These are phyloP conservation scores for Lordiphosa fenestrarum DNA, from an alignment of 2,888 invertebrate genomes.

Conservation along the genomic window DNA sequence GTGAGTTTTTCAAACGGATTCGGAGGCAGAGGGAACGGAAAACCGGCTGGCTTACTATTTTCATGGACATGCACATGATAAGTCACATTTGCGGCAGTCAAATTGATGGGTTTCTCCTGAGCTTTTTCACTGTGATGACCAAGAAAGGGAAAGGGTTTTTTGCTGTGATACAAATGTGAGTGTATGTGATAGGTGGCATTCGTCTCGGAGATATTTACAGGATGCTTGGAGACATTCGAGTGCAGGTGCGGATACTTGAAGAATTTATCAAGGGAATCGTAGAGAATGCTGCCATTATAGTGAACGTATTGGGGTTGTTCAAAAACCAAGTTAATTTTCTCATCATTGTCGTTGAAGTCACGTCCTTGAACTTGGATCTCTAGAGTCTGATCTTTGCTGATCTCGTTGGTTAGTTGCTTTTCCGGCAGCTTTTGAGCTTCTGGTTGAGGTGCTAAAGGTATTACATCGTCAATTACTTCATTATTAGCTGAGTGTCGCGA, in stretches of 20 bases:
- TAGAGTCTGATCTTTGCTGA: neutral
- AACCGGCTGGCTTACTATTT: conserved; percentile 17
- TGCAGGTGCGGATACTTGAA: conserved; percentile 27
- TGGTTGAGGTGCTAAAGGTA: too few species aligned
- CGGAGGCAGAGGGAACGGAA: conserved; percentile 39
- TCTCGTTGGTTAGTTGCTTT: neutral
- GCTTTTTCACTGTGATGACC: conserved; percentile 27
- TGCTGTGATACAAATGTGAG: conserved; percentile 15
- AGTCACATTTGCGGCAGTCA: conserved; percentile 15
- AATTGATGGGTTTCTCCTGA: conserved; percentile 6
- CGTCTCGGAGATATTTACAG: conserved; percentile 9
- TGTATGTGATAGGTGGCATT: conserved; percentile 25
- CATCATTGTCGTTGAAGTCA: neutral
- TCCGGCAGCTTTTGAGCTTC: neutral
- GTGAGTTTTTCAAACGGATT: conserved; percentile 48
- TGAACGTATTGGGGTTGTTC: conserved; percentile 9
- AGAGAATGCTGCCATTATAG: neutral
- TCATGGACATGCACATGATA: conserved; percentile 17
- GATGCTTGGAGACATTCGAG: conserved; percentile 2
- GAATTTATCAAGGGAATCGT: conserved; percentile 22
- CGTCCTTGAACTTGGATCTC: neutral
- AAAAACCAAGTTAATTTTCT: conserved; percentile 1
- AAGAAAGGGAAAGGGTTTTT: conserved; percentile 26
- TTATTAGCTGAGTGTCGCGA: neutral
- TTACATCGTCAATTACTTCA: neutral